Percentiles rank a stretch among this genome's conserved stretches.
These are phyloP conservation scores for Druon quercuslanigerum DNA, from an alignment of 1,140 invertebrate genomes.

Conservation along the genomic window DNA sequence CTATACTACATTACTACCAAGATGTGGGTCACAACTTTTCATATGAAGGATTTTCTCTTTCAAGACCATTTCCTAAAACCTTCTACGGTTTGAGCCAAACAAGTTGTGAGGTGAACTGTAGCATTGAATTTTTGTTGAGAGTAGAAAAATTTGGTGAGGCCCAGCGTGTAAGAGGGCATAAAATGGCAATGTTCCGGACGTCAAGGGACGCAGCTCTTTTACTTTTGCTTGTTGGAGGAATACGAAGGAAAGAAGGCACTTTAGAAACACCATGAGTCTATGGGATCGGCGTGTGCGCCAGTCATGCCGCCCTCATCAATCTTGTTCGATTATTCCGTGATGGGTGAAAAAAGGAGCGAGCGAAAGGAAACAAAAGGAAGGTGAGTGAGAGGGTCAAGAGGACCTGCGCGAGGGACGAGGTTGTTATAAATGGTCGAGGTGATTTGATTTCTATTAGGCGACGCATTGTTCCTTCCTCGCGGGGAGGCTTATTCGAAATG, in stretches of 20 bases:
- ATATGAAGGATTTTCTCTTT: too few species aligned
- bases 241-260: neutral
- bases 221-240: too few species aligned
- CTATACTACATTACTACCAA: too few species aligned
- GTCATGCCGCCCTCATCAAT: slow-evolving; percentile 74
- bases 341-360: slow-evolving; percentile 65
- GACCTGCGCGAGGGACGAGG: slow-evolving; percentile 50
- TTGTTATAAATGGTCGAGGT: slow-evolving; percentile 65
- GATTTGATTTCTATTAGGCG: slow-evolving; percentile 74
- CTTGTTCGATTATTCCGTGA: slow-evolving; percentile 76
- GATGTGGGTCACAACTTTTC: too few species aligned
- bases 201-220: neutral
- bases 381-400: slow-evolving; percentile 40
- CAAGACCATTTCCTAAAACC: too few species aligned
- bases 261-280: slow-evolving; percentile 7
- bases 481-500: slow-evolving; percentile 34
- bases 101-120: too few species aligned
- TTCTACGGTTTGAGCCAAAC: too few species aligned
- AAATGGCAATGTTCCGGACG: slow-evolving; percentile 19
- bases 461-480: slow-evolving; percentile 64
- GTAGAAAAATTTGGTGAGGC: slow-evolving; percentile 6
- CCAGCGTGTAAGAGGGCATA: slow-evolving; percentile 28
- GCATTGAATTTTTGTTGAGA: neutral
- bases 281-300: slow-evolving; percentile 51
- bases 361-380: slow-evolving; percentile 54